Evolutionary conservation across 2,888 invertebrate species (phyloP).

Genomic region (Pocota personata): DNA sequence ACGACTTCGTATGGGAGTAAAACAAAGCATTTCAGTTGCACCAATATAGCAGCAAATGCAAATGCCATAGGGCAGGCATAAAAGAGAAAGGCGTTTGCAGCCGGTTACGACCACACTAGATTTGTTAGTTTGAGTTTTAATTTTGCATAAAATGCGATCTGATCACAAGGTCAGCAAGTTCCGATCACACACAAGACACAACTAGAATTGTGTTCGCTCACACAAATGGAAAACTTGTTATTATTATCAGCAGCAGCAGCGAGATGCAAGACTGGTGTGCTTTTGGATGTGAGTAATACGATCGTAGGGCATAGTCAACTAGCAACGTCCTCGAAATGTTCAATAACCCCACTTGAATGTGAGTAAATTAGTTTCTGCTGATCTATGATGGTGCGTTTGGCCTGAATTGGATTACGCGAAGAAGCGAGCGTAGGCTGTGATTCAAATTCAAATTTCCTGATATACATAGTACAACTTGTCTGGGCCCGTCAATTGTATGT

Average conservation of each 20-base stretch:
- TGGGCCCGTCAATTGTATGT: neutral
- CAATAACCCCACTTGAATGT: constrained; percentile 48
- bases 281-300: constrained; percentile 9
- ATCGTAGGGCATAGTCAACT: constrained; percentile 35
- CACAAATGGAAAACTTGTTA: constrained; percentile 32
- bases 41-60: constrained; percentile 47
- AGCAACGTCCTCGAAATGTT: constrained; percentile 46
- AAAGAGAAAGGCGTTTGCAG: constrained; percentile 69
- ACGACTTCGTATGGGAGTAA: neutral
- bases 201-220: constrained; percentile 46
- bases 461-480: neutral
- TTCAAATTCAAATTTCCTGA: constrained; percentile 6
- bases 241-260: constrained; percentile 33
- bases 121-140: constrained; percentile 54
- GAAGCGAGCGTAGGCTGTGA: neutral
- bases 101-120: constrained; percentile 29
- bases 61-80: constrained; percentile 70
- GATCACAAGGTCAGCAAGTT: constrained; percentile 68
- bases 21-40: constrained; percentile 49
- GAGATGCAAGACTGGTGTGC: constrained; percentile 23
- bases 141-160: constrained; percentile 68
- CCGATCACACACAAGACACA: constrained; percentile 43
- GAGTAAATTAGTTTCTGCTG: constrained; percentile 8
- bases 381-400: constrained; percentile 4
- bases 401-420: neutral